Conservation (phyloP, 2,888 invertebrate genomes). For the Crepidodera aurea region DNA sequence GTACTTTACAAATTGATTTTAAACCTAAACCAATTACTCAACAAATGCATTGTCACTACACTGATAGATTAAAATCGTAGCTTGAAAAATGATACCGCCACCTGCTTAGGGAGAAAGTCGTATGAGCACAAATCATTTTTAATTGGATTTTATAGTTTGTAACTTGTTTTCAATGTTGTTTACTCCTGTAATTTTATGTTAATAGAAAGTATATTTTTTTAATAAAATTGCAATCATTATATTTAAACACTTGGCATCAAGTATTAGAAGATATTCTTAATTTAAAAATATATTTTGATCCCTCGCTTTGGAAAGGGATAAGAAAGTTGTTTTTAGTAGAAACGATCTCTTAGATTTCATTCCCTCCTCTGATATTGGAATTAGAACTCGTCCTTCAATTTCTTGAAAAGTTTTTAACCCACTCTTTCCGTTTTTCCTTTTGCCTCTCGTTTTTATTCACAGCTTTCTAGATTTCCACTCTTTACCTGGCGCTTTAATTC, state of each 20-base stretch:
- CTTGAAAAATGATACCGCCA: neutral
- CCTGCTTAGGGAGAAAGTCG: constrained; percentile 3
- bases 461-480: constrained; percentile 56
- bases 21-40: too few species aligned
- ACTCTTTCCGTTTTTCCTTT: constrained; percentile 42
- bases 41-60: too few species aligned
- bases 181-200: neutral
- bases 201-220: neutral
- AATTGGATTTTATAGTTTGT: neutral
- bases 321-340: neutral
- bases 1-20: too few species aligned
- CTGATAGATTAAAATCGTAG: neutral
- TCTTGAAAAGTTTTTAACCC: constrained; percentile 46
- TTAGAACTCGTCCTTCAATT: constrained; percentile 27
- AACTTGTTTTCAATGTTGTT: constrained; percentile 1
- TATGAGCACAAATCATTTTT: constrained; percentile 6
- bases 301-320: too few species aligned
- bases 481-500: constrained; percentile 61
- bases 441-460: constrained; percentile 58
- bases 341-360: constrained; percentile 20
- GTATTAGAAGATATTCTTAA: too few species aligned
- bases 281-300: too few species aligned
- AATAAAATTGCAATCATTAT: neutral
- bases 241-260: too few species aligned
- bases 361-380: constrained; percentile 26